A percentile compares a stretch with the other conserved stretches of the same genome.
These are phyloP conservation scores for Tragulus kanchil DNA, from an alignment of 2,113 vertebrate species.

Conservation along the genomic window DNA sequence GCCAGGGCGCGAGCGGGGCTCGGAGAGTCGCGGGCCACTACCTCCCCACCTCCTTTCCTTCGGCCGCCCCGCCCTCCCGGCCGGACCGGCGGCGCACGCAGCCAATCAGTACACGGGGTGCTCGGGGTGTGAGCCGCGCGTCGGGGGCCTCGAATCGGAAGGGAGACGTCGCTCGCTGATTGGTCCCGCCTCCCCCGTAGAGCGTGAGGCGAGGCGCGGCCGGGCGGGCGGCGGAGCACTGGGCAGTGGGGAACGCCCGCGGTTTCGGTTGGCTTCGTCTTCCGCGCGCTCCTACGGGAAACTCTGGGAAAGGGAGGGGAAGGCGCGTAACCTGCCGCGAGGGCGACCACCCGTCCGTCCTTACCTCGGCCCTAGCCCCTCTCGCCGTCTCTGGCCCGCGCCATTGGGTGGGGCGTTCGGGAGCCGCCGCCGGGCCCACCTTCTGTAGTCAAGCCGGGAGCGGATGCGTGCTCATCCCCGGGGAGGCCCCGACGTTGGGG, in stretches of 20 bases:
- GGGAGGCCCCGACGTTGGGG: rapidly evolving
- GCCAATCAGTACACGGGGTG: slow-evolving; percentile 70
- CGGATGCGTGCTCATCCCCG: slow-evolving; percentile 1
- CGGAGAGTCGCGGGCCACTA: not conserved
- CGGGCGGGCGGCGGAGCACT: not conserved
- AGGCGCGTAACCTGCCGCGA: not conserved
- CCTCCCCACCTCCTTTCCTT: slow-evolving; percentile 39
- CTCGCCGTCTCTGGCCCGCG: not conserved
- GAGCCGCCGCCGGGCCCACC: not conserved
- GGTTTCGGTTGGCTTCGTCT: slow-evolving; percentile 37
- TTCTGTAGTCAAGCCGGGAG: not conserved
- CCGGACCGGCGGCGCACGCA: slow-evolving; percentile 69
- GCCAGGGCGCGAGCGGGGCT: not conserved
- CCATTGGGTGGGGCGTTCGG: slow-evolving; percentile 41
- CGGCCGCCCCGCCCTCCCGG: slow-evolving; percentile 64
- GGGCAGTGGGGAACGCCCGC: slow-evolving; percentile 9
- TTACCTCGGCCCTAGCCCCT: not conserved
- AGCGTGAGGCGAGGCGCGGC: slow-evolving; percentile 79
- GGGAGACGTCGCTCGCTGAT: slow-evolving; percentile 76
- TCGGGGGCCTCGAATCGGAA: slow-evolving; percentile 79
- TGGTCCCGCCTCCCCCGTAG: slow-evolving; percentile 79
- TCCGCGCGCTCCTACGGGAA: not conserved
- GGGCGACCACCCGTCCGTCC: not conserved
- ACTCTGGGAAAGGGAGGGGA: not conserved
- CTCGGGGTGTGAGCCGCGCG: slow-evolving; percentile 79